phyloP scores from a whole-genome alignment of 2,888 invertebrate genomes.

The Nemurella pictetii region DNA sequence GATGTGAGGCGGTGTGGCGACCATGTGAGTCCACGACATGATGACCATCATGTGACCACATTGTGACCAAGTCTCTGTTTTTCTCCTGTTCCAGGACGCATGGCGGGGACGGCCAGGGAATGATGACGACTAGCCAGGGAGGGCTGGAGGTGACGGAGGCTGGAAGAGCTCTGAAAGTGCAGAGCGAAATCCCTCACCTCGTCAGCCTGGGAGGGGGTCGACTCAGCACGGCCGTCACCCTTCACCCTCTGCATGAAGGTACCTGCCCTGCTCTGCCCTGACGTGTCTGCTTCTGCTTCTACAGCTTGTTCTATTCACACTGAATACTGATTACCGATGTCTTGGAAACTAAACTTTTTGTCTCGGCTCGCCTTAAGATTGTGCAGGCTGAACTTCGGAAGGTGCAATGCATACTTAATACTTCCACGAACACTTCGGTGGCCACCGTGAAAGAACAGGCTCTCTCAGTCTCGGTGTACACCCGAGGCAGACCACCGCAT shows the following conservation, averaged over 20 bases:
- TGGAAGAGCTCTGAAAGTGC: conserved; percentile 64
- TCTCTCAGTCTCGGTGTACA: neutral
- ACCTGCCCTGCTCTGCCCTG: too few species aligned
- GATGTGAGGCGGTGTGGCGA: too few species aligned
- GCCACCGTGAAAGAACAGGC: neutral
- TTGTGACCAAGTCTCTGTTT: neutral
- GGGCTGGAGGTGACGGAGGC: conserved; percentile 29
- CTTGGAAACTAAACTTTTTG: too few species aligned
- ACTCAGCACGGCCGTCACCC: conserved; percentile 87
- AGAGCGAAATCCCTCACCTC: conserved; percentile 85
- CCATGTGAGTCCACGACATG: too few species aligned
- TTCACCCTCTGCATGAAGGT: conserved; percentile 90
- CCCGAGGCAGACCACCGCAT: neutral
- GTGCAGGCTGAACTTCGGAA: neutral
- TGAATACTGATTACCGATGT: too few species aligned
- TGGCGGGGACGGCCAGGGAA: neutral
- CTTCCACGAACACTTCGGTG: neutral
- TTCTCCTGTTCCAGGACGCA: neutral
- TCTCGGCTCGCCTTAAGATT: neutral
- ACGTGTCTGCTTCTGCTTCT: too few species aligned
- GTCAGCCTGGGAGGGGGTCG: conserved; percentile 89
- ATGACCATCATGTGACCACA: neutral
- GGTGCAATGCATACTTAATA: neutral
- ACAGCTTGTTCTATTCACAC: too few species aligned
- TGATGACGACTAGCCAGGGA: conserved; percentile 4